Evolutionary conservation across 2,797 vertebrate genomes (phyloP).

Genomic region (Chiroxiphia lanceolata): DNA sequence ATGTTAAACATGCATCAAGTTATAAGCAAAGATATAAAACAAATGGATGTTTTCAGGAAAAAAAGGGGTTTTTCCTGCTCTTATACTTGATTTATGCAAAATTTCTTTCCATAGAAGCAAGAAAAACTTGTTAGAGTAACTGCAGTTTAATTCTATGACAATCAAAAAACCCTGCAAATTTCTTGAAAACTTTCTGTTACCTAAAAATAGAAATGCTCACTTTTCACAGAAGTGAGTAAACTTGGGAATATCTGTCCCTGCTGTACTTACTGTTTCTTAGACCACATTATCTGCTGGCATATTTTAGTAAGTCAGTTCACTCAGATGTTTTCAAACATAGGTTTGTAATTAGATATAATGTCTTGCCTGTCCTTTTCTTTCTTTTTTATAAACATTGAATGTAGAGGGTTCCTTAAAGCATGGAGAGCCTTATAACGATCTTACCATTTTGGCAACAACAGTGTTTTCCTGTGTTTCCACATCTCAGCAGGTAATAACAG

Average conservation of each 20-base stretch:
- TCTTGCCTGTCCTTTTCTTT: neutral
- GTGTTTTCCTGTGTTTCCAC: slow-evolving; percentile 79
- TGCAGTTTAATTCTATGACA: neutral
- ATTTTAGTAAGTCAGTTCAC: neutral
- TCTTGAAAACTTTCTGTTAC: neutral
- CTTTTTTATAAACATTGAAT: neutral
- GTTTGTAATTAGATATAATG: neutral
- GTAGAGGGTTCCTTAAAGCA: slow-evolving; percentile 71
- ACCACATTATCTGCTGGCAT: neutral
- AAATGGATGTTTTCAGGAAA: neutral
- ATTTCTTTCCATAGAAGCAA: neutral
- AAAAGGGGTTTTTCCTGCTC: neutral
- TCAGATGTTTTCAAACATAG: neutral
- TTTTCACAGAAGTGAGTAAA: neutral
- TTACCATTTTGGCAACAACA: slow-evolving; percentile 76
- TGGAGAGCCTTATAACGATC: slow-evolving; percentile 72
- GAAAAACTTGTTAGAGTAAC: neutral
- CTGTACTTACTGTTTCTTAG: neutral
- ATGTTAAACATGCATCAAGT: neutral
- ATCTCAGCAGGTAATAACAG: slow-evolving; percentile 71
- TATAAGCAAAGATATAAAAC: neutral
- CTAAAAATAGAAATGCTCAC: neutral
- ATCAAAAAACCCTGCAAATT: neutral
- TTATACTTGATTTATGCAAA: neutral
- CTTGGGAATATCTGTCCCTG: neutral